phyloP scores from a whole-genome alignment of 2,888 invertebrate species.

The Elgonia sp. region DNA sequence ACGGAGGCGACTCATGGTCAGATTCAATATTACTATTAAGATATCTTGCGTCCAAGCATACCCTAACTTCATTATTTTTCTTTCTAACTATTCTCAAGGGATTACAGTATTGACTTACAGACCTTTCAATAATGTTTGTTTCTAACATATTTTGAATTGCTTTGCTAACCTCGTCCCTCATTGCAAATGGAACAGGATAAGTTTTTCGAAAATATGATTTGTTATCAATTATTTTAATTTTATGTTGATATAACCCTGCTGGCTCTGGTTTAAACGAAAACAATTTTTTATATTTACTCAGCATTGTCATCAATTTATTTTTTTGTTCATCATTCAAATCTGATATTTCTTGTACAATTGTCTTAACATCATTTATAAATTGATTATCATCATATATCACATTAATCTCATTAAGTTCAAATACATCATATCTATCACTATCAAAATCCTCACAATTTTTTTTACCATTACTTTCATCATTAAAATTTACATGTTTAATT shows the following conservation, averaged over 20 bases:
- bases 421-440: no score
- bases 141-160: slow-evolving; percentile 78
- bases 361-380: no score
- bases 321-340: not conserved
- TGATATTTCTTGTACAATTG: not conserved
- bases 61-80: slow-evolving; percentile 80
- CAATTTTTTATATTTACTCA: slow-evolving; percentile 42
- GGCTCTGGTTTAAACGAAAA: slow-evolving; percentile 75
- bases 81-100: slow-evolving; percentile 80
- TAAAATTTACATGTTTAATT: no score
- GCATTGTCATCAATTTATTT: not conserved
- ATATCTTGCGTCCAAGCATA: slow-evolving; percentile 82
- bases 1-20: slow-evolving; percentile 78
- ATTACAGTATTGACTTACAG: slow-evolving; percentile 80
- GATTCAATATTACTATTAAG: slow-evolving; percentile 80
- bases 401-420: no score
- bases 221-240: slow-evolving; percentile 2
- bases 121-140: slow-evolving; percentile 77
- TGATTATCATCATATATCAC: not conserved
- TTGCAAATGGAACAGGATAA: slow-evolving; percentile 79
- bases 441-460: no score
- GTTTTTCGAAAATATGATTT: slow-evolving; percentile 59
- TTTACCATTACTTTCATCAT: no score
- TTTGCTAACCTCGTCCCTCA: slow-evolving; percentile 70
- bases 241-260: slow-evolving; percentile 54